Percentiles rank a stretch among this genome's conserved stretches.
These are phyloP conservation scores for Agrotis clavis DNA, from an alignment of 2,888 invertebrate species.

Conservation along the genomic window DNA sequence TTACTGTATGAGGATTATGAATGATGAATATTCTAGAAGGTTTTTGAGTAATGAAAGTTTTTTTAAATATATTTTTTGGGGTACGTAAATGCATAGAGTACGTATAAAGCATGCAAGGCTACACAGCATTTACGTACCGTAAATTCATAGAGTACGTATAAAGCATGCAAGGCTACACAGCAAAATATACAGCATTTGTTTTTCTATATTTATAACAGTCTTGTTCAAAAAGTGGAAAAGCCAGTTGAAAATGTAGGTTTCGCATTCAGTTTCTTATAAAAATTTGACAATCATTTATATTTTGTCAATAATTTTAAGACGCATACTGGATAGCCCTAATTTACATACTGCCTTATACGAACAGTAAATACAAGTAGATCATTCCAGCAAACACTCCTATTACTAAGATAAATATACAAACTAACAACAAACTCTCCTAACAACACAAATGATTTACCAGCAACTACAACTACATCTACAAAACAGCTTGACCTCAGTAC, in stretches of 20 bases:
- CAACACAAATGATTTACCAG: conserved; percentile 31
- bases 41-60: not conserved
- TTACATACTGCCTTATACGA: not conserved
- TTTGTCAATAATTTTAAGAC: not conserved
- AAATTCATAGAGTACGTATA: not conserved
- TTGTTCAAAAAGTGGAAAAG: not conserved
- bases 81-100: not conserved
- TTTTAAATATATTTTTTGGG: not conserved
- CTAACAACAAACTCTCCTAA: not conserved
- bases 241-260: not conserved
- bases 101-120: not conserved
- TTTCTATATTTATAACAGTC: not conserved
- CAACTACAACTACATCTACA: conserved; percentile 12
- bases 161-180: not conserved
- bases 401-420: conserved; percentile 6
- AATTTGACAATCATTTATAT: not conserved
- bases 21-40: not conserved
- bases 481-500: conserved; percentile 19
- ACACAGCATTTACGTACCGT: too few species aligned
- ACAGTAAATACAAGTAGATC: too few species aligned
- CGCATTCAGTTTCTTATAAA: too few species aligned
- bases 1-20: conserved; percentile 5
- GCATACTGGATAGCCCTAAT: too few species aligned
- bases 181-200: not conserved
- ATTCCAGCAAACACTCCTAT: too few species aligned